These are phyloP conservation scores for Monoplex corrugatus DNA, from an alignment of 2,888 invertebrate species.

Conservation along the genomic window DNA sequence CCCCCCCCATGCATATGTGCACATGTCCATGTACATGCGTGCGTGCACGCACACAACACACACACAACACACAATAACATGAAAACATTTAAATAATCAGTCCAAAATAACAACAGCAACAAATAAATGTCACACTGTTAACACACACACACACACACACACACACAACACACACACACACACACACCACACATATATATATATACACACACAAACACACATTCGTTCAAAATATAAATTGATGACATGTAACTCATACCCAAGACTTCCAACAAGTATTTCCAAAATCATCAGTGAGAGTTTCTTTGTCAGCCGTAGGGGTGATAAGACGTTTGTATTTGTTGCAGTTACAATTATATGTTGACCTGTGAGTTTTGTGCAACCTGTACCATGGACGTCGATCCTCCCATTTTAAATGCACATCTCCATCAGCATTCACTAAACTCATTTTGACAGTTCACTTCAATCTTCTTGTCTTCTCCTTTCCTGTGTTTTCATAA, in stretches of 20 bases:
- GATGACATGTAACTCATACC: slow-evolving; percentile 39
- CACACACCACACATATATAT: neutral
- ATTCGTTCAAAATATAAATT: neutral
- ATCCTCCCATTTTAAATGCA: neutral
- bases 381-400: neutral
- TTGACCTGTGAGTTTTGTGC: neutral
- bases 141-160: neutral
- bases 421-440: neutral
- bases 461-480: too few species aligned
- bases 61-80: neutral
- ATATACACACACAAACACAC: neutral
- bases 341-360: slow-evolving; percentile 47
- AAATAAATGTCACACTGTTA: neutral
- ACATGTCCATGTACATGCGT: neutral
- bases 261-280: slow-evolving; percentile 49
- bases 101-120: neutral
- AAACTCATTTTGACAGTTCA: slow-evolving; percentile 26
- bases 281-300: slow-evolving; percentile 50
- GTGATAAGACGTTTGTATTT: neutral
- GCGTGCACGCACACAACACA: neutral
- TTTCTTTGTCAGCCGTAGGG: slow-evolving; percentile 24
- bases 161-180: slow-evolving; percentile 6
- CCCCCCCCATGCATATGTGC: neutral
- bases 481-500: neutral
- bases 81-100: neutral